Evolutionary conservation across 2,797 vertebrate species (phyloP).

Genomic region (Sylvilagus floridanus): DNA sequence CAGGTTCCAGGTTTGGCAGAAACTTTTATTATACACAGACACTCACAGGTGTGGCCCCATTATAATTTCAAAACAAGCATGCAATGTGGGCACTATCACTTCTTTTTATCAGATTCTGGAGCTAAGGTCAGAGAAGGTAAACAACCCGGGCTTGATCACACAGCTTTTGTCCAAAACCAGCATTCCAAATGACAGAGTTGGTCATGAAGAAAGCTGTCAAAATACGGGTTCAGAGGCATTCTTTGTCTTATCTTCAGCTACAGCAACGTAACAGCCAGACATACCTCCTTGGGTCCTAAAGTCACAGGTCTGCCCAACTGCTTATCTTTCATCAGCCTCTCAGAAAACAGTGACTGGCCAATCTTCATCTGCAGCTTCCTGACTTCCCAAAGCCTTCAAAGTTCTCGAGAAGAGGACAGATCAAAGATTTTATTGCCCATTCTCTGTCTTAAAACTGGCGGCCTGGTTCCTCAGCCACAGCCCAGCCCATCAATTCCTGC

Average conservation of each 20-base stretch:
- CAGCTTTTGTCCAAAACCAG: neutral
- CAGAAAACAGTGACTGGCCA: neutral
- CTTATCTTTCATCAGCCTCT: neutral
- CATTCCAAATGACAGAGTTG: neutral
- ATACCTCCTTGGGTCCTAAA: too few relatives aligned
- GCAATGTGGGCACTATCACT: neutral
- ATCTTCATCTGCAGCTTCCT: neutral
- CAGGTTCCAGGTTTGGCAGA: neutral
- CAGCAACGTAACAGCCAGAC: neutral
- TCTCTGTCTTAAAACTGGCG: neutral
- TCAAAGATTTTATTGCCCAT: neutral
- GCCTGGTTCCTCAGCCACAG: neutral
- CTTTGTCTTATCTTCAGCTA: neutral
- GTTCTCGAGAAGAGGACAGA: neutral
- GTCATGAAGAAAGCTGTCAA: neutral
- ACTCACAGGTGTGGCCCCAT: neutral
- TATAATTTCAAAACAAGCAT: neutral
- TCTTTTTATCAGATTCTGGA: neutral
- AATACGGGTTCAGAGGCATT: neutral
- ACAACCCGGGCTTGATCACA: neutral
- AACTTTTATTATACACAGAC: neutral
- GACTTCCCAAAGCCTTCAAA: neutral
- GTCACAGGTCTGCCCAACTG: neutral
- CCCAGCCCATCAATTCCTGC: neutral
- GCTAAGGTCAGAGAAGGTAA: constrained; percentile 5